Percentiles rank a stretch among this genome's conserved stretches.
These are phyloP conservation scores for Nemoura dubitans DNA, from an alignment of 2,888 invertebrate species.

Conservation along the genomic window DNA sequence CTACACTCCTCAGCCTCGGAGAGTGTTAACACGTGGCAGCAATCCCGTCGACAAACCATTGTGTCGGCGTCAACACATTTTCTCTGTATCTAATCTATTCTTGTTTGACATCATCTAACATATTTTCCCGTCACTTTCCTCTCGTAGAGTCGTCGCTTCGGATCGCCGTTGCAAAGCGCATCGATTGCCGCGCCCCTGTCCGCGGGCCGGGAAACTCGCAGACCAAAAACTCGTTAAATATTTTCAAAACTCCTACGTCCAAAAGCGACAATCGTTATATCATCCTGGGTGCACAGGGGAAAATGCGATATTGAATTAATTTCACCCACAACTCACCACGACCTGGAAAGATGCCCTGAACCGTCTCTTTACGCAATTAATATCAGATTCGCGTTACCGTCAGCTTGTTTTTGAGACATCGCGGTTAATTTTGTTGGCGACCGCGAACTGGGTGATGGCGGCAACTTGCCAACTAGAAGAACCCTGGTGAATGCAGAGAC, in stretches of 20 bases:
- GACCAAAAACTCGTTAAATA: background rate
- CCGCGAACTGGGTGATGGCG: background rate
- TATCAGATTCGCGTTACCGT: background rate
- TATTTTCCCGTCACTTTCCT: background rate
- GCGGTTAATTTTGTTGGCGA: background rate
- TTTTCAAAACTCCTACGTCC: background rate
- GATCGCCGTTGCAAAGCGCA: background rate
- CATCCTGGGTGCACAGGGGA: background rate
- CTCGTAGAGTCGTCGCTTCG: background rate
- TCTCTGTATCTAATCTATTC: background rate
- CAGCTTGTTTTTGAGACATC: background rate
- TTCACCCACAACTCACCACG: background rate
- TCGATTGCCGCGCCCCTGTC: background rate
- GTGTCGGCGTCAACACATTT: background rate
- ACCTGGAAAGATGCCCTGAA: background rate
- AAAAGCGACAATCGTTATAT: background rate
- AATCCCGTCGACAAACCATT: too few species aligned
- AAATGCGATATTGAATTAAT: background rate
- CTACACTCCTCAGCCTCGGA: too few species aligned
- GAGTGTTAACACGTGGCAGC: too few species aligned
- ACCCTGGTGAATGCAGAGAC: too few species aligned
- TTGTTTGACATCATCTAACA: constrained; percentile 12
- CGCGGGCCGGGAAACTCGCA: background rate
- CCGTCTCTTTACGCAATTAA: background rate
- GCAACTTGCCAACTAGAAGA: background rate